Base-by-base conservation (phyloP, 1,140 invertebrate genomes). In the Anastrepha ludens region DNA sequence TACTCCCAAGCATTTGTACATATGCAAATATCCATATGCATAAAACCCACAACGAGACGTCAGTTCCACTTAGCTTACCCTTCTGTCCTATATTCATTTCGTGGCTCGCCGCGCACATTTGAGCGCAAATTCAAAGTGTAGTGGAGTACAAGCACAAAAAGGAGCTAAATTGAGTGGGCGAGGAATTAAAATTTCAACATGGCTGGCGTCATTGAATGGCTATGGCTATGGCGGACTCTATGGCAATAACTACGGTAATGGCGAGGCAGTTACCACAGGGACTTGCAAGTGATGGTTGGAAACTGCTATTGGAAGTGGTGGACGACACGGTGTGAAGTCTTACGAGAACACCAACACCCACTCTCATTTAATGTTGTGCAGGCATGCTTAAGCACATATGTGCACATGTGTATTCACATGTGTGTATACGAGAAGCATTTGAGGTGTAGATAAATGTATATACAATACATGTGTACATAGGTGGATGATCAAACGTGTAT, bases 141-240 rank as follows among this genome's bases (percentile, higher is more conserved):
- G 74, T 81, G 74, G 74, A 81, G 74, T 81, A 81, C 47, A 58
- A 81, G 47, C 74, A n/a, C 85, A 74, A 86, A 87, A 88, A 78
- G 58, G 67, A 78, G 67, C 55, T 20, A 67, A 86, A 86, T 86
- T 88, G 85, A 88, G 85, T 88, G 87, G 87, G 87, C 87, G 87
- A 88, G 65, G 67, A 88, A 88, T 88, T 88, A 86, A 78, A 88
- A 86, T 81, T 88, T 88, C 87, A 88, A 85, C 85, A 88, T 88
- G 87, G 87, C 87, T 88, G 87, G 87, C 87, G 85, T 87, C 87
- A 62, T 67, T 67, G 78, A 65, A 88, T 70, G 81, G 62, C 87
- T 85, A 86, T 86, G 87, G 85, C 85, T 17, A 59, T 78, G 86
- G 67, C 55, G 74, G 74, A 81, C 74, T 81, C 5, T 81, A 81